These are phyloP conservation scores for Apis laboriosa DNA, from an alignment of 1,140 invertebrate species.

Conservation along the genomic window DNA sequence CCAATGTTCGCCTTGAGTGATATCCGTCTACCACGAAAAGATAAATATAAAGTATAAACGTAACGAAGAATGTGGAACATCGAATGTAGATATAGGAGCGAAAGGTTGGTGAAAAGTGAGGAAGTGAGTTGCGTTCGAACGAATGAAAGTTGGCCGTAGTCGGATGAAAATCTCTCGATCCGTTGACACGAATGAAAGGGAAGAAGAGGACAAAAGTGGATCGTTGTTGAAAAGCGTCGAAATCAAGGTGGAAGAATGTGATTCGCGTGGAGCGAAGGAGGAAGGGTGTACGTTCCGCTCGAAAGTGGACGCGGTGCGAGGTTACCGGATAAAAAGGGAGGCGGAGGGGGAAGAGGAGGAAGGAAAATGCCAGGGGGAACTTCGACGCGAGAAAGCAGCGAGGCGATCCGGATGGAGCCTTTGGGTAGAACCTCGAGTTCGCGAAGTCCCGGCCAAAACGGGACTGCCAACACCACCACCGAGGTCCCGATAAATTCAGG, in stretches of 20 bases:
- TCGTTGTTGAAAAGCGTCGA: background rate
- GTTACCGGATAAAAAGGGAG: constrained; percentile 32
- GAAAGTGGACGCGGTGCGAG: constrained; percentile 4
- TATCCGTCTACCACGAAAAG: background rate
- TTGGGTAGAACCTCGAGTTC: constrained; percentile 76
- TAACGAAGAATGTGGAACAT: background rate
- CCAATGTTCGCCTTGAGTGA: constrained; percentile 9
- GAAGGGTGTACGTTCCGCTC: constrained; percentile 29
- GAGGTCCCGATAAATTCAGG: constrained; percentile 73
- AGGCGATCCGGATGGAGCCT: constrained; percentile 78
- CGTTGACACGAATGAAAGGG: constrained; percentile 4
- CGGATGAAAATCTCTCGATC: background rate
- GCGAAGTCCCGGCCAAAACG: constrained; percentile 74
- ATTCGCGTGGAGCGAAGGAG: constrained; percentile 28
- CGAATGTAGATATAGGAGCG: background rate
- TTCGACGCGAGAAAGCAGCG: constrained; percentile 75
- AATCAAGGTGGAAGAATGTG: constrained; percentile 37
- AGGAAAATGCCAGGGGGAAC: constrained; percentile 71
- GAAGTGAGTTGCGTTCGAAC: background rate
- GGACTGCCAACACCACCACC: constrained; percentile 75
- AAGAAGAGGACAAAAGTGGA: background rate
- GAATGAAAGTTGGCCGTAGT: background rate
- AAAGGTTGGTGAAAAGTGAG: background rate
- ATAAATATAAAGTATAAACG: background rate
- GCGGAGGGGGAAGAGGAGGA: constrained; percentile 31